Conservation (phyloP, 2,797 vertebrate genomes). For the Mareca strepera region DNA sequence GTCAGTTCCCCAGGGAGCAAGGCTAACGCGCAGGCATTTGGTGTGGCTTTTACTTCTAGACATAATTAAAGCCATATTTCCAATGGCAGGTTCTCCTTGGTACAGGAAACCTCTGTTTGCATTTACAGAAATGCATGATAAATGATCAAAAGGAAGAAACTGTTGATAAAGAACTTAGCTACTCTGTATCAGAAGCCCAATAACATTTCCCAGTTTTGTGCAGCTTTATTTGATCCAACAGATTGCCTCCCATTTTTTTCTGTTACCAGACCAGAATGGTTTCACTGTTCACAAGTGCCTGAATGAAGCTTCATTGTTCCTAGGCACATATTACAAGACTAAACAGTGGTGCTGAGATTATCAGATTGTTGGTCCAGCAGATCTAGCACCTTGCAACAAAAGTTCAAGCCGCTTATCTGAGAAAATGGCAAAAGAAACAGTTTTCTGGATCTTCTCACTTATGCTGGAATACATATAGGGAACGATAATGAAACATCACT, state of each 20-base stretch:
- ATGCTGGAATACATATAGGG: background rate
- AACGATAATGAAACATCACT: background rate
- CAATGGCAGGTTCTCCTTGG: background rate
- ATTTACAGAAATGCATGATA: background rate
- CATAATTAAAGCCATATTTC: background rate
- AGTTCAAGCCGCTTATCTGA: background rate
- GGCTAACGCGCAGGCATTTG: background rate
- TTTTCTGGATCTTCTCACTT: background rate
- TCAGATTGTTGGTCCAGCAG: background rate
- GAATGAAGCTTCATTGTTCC: background rate
- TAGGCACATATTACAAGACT: rapidly evolving
- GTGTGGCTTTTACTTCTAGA: background rate
- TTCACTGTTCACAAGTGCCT: background rate
- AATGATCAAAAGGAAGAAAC: background rate
- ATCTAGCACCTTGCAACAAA: background rate
- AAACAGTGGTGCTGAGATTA: background rate
- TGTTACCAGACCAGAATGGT: background rate
- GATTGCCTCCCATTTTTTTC: background rate
- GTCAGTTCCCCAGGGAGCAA: background rate
- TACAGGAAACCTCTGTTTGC: background rate
- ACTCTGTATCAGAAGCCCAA: background rate
- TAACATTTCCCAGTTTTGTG: background rate
- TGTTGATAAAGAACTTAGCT: background rate
- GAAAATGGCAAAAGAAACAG: background rate
- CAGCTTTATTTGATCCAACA: background rate